phyloP scores from a whole-genome alignment of 2,113 vertebrate genomes.

The Hippocampus comes region DNA sequence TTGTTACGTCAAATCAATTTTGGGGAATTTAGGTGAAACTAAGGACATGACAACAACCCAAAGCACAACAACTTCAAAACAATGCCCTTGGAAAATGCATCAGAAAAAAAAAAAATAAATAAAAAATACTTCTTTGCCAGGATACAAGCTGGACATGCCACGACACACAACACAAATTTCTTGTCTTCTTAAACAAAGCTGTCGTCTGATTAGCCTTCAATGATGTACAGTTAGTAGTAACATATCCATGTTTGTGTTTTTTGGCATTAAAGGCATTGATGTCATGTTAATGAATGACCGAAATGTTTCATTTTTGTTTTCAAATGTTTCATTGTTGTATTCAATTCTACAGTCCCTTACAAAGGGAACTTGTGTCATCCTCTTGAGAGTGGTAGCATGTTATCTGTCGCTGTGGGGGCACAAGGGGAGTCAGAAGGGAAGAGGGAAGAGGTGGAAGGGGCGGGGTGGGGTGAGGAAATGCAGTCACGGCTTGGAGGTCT shows the following conservation, averaged over 20 bases:
- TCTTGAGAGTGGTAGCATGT: slow-evolving; percentile 6
- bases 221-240: too few species aligned
- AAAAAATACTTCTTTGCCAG: too few species aligned
- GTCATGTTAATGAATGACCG: background rate
- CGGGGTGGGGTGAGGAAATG: slow-evolving; percentile 36
- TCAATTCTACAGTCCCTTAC: background rate
- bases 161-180: too few species aligned
- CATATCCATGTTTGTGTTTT: background rate
- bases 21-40: background rate
- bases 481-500: slow-evolving; percentile 43
- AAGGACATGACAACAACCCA: too few species aligned
- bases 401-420: background rate
- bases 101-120: background rate
- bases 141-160: too few species aligned
- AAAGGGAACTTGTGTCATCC: background rate
- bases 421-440: slow-evolving; percentile 6
- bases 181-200: too few species aligned
- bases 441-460: slow-evolving; percentile 16
- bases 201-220: too few species aligned
- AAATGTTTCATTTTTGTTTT: background rate
- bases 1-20: background rate
- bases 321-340: background rate
- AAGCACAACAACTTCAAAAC: too few species aligned
- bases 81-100: too few species aligned
- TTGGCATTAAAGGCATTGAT: background rate